phyloP scores from a whole-genome alignment of 2,888 invertebrate genomes.

The Mechanitis mazaeus region DNA sequence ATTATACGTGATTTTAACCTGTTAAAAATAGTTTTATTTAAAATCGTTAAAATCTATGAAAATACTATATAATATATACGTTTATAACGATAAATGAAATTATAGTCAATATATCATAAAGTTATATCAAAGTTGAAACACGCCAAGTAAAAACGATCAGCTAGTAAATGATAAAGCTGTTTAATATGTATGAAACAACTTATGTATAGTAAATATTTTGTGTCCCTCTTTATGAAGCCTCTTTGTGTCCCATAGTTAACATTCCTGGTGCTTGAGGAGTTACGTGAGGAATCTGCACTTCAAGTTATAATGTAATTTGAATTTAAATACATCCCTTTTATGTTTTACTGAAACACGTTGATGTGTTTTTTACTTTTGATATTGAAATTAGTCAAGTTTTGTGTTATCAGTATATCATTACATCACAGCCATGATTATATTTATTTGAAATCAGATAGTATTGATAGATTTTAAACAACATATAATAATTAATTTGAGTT shows the following conservation, averaged over 20 bases:
- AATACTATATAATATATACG: no score
- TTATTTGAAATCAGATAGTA: no score
- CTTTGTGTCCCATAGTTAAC: constrained; percentile 48
- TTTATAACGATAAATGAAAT: no score
- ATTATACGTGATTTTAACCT: no score
- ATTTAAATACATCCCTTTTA: constrained; percentile 33
- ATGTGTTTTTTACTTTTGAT: constrained; percentile 3
- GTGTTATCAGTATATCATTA: not conserved
- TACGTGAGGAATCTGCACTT: constrained; percentile 34
- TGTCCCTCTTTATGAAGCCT: constrained; percentile 23
- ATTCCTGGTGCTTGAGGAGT: constrained; percentile 39
- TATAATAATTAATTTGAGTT: no score
- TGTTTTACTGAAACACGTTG: constrained; percentile 7
- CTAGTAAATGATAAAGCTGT: constrained; percentile 7
- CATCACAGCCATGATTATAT: not conserved
- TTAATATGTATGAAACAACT: constrained; percentile 25
- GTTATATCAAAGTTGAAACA: not conserved
- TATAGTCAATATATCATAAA: no score
- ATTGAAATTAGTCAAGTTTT: not conserved
- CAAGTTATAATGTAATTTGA: constrained; percentile 44
- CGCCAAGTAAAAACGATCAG: not conserved
- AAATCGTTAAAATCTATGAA: no score
- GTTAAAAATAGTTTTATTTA: no score
- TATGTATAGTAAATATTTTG: constrained; percentile 24
- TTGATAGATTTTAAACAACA: no score